Evolutionary conservation across 2,113 vertebrate genomes (phyloP).

Genomic region (Melanostigma gelatinosum): DNA sequence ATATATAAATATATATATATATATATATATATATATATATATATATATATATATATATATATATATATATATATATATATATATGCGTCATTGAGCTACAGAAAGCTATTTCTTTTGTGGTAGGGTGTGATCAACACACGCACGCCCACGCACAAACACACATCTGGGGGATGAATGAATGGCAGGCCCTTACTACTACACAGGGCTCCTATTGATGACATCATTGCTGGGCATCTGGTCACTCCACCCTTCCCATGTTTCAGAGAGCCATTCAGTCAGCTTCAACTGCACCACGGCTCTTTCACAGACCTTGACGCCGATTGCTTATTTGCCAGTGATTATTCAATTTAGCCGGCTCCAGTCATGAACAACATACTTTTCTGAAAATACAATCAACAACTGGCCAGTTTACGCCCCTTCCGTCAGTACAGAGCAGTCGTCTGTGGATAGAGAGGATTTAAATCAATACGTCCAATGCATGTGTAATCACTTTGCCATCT

Average conservation of each 20-base stretch:
- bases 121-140: conserved; percentile 47
- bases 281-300: conserved; percentile 49
- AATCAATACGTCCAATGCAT: conserved; percentile 11
- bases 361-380: conserved; percentile 43
- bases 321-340: conserved; percentile 69
- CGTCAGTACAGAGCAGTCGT: conserved; percentile 3
- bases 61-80: too few species aligned
- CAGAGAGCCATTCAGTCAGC: conserved; percentile 66
- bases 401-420: conserved; percentile 16
- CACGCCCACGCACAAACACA: conserved; percentile 43
- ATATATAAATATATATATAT: too few species aligned
- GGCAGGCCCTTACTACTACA: conserved; percentile 72
- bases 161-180: conserved; percentile 67
- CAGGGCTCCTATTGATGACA: conserved; percentile 84
- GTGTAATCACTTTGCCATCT: conserved; percentile 49
- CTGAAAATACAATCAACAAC: conserved; percentile 45
- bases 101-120: conserved; percentile 48
- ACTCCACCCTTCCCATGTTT: conserved; percentile 77
- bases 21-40: too few species aligned
- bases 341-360: conserved; percentile 66
- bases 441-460: neutral
- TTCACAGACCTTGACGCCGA: conserved; percentile 67
- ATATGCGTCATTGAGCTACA: conserved; percentile 51
- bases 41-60: too few species aligned
- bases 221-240: conserved; percentile 76